Base-by-base conservation (phyloP, 2,113 vertebrate species). In the Scomber colias region DNA sequence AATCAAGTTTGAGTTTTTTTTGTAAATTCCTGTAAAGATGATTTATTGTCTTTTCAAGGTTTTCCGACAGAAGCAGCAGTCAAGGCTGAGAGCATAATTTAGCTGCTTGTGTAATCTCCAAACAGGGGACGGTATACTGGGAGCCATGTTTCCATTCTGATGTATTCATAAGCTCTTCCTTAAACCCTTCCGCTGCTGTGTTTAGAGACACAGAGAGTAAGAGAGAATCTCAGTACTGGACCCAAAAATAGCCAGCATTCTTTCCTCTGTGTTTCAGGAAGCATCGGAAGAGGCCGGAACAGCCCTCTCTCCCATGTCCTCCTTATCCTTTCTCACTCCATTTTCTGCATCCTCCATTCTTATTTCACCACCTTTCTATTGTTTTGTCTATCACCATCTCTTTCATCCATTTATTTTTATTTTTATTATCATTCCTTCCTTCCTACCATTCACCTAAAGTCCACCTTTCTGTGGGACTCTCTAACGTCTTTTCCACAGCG, bases 181-280 rank as follows among this genome's bases (percentile, higher is more conserved):
- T 87, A 84, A 87, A 89, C 87, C 76, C 83, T 89, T 89, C 86
- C 76, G 67, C 87, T 87, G 71, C 82, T 89, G 87, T 85, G 89
- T 87, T 94, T 89, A 87, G 89, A 87, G 55, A 70, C 83, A 50
- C 30, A 53, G 86, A 84, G 83, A 86, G 89, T 82, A 62, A 85
- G 82, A 86, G 82, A 82, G 70, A 88, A 93, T 94, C 89, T 91
- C 88, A 86, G 85, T 27, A 55, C 84, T 83, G 82, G 77, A 69
- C 87, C 92, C 88, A 85, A 93, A 94, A 93, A 94, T 95, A 95
- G 94, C 72, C 90, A 4, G 14, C 91, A 94, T 95, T 94, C 93
- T 89, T 95, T 93, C 92, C 87, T 90, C 89, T 87, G 73, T 75
- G 87, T 92, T 92, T 92, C 92, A 94, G 92, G 92, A 93, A 93